Conservation (phyloP, 2,113 vertebrate genomes). For the Protobothrops flavoviridis region DNA sequence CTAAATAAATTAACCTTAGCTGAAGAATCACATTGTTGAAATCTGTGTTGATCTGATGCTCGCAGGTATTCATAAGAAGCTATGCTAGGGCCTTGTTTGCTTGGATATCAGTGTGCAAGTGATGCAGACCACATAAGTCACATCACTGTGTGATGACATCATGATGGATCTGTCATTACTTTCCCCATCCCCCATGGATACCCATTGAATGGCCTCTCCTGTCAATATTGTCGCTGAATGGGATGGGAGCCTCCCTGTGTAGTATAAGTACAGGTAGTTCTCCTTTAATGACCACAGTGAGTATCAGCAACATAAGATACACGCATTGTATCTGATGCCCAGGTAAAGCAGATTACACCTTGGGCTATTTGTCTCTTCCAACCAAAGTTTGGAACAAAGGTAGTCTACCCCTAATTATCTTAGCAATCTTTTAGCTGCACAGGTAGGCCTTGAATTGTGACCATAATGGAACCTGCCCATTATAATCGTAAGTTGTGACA, state of each 20-base stretch:
- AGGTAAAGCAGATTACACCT: not conserved
- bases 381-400: not conserved
- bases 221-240: too few relatives aligned
- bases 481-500: too few relatives aligned
- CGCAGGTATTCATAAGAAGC: not conserved
- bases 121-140: not conserved
- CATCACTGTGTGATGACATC: not conserved
- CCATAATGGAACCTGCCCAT: too few relatives aligned
- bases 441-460: too few relatives aligned
- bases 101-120: not conserved
- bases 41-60: not conserved
- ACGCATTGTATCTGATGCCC: not conserved
- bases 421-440: not conserved
- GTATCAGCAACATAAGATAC: too few relatives aligned
- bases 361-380: not conserved
- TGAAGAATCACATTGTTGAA: not conserved
- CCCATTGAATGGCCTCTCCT: not conserved
- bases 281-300: too few relatives aligned
- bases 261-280: too few relatives aligned
- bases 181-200: not conserved
- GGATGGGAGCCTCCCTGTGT: too few relatives aligned
- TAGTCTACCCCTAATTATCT: not conserved
- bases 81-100: not conserved
- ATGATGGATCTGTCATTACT: not conserved
- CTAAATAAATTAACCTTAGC: not conserved